These are phyloP conservation scores for Aix galericulata DNA, from an alignment of 2,113 vertebrate species.

Conservation along the genomic window DNA sequence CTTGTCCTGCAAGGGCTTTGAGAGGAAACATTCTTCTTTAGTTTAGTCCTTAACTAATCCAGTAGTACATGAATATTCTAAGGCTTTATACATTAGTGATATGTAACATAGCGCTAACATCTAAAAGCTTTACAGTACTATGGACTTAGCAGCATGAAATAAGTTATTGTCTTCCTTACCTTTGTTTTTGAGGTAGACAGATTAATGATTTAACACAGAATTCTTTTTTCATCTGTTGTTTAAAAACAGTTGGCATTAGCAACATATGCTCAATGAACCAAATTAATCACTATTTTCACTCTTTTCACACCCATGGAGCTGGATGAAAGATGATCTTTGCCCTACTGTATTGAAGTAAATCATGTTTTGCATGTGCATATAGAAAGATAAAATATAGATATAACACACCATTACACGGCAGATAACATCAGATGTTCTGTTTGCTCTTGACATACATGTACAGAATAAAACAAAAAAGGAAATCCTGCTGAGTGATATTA, in stretches of 20 bases:
- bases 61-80: constrained; percentile 1
- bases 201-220: background rate
- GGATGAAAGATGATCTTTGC: background rate
- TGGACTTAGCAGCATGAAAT: background rate
- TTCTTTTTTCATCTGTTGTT: background rate
- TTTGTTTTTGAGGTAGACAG: background rate
- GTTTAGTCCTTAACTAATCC: background rate
- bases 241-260: background rate
- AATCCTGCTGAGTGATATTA: background rate
- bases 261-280: background rate
- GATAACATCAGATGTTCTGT: background rate
- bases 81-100: constrained; percentile 13
- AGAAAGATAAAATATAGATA: constrained; percentile 14
- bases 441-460: background rate
- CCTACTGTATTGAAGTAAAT: background rate
- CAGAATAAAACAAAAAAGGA: constrained; percentile 21
- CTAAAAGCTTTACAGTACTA: background rate
- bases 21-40: background rate
- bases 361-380: background rate
- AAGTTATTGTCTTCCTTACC: background rate
- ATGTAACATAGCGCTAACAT: background rate
- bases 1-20: background rate
- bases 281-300: background rate
- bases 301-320: background rate
- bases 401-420: background rate